Conservation (phyloP, 2,888 invertebrate genomes). For the Lithosia quadra region DNA sequence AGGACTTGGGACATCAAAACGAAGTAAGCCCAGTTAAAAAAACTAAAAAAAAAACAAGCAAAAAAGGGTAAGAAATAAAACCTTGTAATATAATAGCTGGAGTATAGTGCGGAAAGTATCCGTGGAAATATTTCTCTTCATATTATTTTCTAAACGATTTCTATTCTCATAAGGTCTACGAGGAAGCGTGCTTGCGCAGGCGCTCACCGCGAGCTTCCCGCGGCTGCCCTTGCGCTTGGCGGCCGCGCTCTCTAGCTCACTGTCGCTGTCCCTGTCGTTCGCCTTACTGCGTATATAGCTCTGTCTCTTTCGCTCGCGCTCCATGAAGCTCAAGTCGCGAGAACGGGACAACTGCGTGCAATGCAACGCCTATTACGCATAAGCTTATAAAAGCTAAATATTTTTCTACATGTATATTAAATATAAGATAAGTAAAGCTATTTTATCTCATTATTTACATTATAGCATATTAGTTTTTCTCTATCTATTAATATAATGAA, state of each 20-base stretch:
- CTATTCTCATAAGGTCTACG: conserved; percentile 65
- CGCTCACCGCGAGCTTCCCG: conserved; percentile 91
- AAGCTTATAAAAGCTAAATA: conserved; percentile 53
- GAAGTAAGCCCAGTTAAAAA: conserved; percentile 6
- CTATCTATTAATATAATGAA: conserved; percentile 34
- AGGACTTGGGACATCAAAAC: not conserved
- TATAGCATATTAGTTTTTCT: conserved; percentile 21
- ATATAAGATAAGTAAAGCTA: conserved; percentile 38
- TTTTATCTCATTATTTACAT: conserved; percentile 28
- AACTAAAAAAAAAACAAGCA: conserved; percentile 9
- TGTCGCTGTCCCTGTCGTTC: conserved; percentile 93
- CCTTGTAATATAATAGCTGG: conserved; percentile 26
- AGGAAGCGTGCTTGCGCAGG: conserved; percentile 67
- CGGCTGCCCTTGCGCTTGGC: conserved; percentile 87
- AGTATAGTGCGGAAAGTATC: conserved; percentile 23
- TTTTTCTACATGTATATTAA: conserved; percentile 29
- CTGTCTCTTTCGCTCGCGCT: conserved; percentile 84
- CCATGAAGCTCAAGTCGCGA: conserved; percentile 83
- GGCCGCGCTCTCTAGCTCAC: conserved; percentile 90
- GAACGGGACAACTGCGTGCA: conserved; percentile 84
- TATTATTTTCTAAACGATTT: conserved; percentile 44
- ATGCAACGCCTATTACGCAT: conserved; percentile 71
- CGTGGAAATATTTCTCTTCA: conserved; percentile 25
- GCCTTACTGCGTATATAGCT: conserved; percentile 85
- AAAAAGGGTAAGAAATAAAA: conserved; percentile 18